Base-by-base conservation (phyloP, 2,888 invertebrate species). In the Halictus ligatus region DNA sequence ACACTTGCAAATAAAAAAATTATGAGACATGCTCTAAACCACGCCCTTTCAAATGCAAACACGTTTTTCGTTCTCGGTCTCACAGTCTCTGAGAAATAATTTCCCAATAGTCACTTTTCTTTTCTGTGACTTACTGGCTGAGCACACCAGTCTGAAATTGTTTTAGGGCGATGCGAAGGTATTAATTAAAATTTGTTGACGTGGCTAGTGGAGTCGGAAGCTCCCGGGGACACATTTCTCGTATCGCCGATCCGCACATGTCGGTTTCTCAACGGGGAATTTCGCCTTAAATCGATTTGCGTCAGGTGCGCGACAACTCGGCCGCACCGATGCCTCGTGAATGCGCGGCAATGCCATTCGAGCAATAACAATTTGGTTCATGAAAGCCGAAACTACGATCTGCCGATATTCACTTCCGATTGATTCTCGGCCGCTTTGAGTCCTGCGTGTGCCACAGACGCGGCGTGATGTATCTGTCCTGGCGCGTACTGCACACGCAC, bases 301-400 rank as follows among this genome's bases (percentile, higher is more conserved):
- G 29, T n/a, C 78, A n/a, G 21, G 40, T 71, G 35, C 46, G 48
- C 72, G 60, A 64, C 60, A 46, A 25, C 25, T 80, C 50, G 25
- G 21, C 21, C 18, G 64, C 35, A 4, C 46, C n/a, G 67, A 75
- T 73, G 83, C 60, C 46, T 25, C 29, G 5, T 76, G 50, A 77
- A 48, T 67, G 60, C 71, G 7, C 43, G 18, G 73, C 81, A 78
- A 82, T 82, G 75, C 78, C 67, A 25, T 8, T 71, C 67, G 48
- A 25, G 75, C 73, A 84, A 82, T 84, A 88, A 88, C 87, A 84
- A 88, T 72, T 86, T 73, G 25, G 78, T 67, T 43, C 76, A 60
- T 76, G 76, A 83, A 85, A 80, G 74, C 58, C 50, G 74, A 35
- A 67, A 72, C 74, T 69, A 80, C 48, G 69, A 73, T 67, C 54